Conservation (phyloP, 2,113 vertebrate genomes). For the Chlorocebus sabaeus region DNA sequence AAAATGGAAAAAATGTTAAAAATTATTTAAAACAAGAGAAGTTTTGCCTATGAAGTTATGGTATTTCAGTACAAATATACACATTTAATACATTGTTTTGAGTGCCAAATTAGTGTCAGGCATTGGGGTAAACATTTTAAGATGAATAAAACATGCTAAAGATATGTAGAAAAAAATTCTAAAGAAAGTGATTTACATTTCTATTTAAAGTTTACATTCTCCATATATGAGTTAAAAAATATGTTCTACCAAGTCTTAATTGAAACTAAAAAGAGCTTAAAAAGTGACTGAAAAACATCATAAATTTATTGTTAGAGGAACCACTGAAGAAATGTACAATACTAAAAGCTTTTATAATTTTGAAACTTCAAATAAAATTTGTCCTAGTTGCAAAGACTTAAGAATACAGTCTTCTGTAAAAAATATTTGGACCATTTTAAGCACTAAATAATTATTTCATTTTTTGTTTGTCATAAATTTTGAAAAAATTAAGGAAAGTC, state of each 20-base stretch:
- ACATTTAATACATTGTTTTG: background rate
- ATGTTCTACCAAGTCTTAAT: background rate
- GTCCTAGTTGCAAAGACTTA: background rate
- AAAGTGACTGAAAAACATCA: background rate
- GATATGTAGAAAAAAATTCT: background rate
- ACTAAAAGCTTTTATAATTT: background rate
- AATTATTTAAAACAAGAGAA: background rate
- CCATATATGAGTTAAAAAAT: background rate
- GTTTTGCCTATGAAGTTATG: background rate
- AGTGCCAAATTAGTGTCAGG: background rate
- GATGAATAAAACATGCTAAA: background rate
- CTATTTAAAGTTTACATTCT: background rate
- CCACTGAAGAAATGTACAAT: background rate
- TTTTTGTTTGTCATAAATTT: background rate
- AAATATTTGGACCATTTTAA: background rate
- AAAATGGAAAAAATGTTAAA: background rate
- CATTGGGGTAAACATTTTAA: background rate
- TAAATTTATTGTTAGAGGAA: background rate
- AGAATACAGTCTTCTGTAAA: background rate
- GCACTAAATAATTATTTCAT: background rate
- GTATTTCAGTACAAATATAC: background rate
- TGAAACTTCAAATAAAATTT: background rate
- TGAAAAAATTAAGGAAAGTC: background rate
- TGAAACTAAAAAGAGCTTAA: background rate
- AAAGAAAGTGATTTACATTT: background rate